Evolutionary conservation across 2,888 invertebrate species (phyloP).

Genomic region (Tethea ocularis): DNA sequence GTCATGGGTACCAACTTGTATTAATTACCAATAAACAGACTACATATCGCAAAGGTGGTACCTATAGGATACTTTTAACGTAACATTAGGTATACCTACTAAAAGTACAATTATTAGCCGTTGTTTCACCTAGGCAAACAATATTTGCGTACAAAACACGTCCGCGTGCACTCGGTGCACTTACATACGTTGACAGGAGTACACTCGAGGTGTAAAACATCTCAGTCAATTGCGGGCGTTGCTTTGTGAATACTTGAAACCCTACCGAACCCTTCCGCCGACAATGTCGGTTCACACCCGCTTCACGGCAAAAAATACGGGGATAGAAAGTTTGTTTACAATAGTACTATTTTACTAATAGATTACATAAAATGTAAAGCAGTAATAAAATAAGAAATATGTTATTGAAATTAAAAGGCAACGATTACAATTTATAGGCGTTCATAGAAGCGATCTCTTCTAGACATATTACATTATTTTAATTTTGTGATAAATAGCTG

Average conservation of each 20-base stretch:
- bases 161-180: slow-evolving; percentile 43
- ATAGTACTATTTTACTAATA: neutral
- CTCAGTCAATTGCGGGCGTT: slow-evolving; percentile 57
- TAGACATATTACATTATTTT: too few relatives aligned
- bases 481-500: too few relatives aligned
- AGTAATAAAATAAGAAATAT: too few relatives aligned
- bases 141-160: slow-evolving; percentile 57
- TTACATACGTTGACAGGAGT: slow-evolving; percentile 49
- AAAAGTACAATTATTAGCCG: slow-evolving; percentile 35
- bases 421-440: too few relatives aligned
- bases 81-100: neutral
- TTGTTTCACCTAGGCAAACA: slow-evolving; percentile 29
- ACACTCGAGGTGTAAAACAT: slow-evolving; percentile 53
- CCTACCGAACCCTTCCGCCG: slow-evolving; percentile 43
- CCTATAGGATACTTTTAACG: too few relatives aligned
- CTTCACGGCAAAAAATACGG: neutral
- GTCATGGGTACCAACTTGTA: too few relatives aligned
- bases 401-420: too few relatives aligned
- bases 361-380: neutral
- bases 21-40: too few relatives aligned
- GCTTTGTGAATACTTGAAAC: slow-evolving; percentile 58
- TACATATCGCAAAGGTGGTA: too few relatives aligned
- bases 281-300: slow-evolving; percentile 23
- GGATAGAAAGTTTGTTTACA: neutral
- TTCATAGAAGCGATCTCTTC: too few relatives aligned